Percentiles rank a stretch among this genome's conserved stretches.
Conservation (phyloP, 1,140 invertebrate genomes). For the Diachasma alloeum region DNA sequence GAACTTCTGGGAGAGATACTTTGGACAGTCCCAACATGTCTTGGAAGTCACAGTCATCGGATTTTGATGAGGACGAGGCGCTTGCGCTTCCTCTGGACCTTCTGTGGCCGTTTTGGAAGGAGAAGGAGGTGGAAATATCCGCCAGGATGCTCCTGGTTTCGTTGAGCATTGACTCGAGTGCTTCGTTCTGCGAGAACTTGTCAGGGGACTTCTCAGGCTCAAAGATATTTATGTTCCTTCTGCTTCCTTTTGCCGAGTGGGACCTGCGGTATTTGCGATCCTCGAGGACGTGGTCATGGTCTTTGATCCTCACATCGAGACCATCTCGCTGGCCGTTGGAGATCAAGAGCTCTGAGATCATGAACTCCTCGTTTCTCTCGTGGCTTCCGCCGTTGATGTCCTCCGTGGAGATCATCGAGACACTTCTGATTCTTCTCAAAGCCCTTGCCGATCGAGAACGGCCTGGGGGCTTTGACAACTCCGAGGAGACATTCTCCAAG, state of each 20-base stretch:
- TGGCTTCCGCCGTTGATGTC: not conserved
- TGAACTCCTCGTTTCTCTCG: not conserved
- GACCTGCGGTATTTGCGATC: not conserved
- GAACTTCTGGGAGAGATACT: slow-evolving; percentile 48
- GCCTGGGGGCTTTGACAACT: not conserved
- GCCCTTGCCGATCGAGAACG: slow-evolving; percentile 20
- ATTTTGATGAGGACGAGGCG: slow-evolving; percentile 19
- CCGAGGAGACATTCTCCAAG: slow-evolving; percentile 46
- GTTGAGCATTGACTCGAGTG: slow-evolving; percentile 9
- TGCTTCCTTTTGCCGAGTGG: not conserved
- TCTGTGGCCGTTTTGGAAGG: not conserved
- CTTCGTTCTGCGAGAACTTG: not conserved
- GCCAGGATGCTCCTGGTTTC: slow-evolving; percentile 19
- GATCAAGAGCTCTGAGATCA: slow-evolving; percentile 2
- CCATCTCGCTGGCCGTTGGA: not conserved
- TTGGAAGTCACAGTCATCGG: slow-evolving; percentile 18
- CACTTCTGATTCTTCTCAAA: not conserved
- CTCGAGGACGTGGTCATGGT: slow-evolving; percentile 12
- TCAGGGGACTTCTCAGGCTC: not conserved
- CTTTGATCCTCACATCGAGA: slow-evolving; percentile 11
- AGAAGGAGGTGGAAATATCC: slow-evolving; percentile 16
- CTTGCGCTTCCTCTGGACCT: not conserved
- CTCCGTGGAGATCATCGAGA: not conserved
- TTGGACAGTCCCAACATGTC: slow-evolving; percentile 32
- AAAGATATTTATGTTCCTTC: not conserved